Base-by-base conservation (phyloP, 2,797 vertebrate species). In the Onychomys leucogaster region DNA sequence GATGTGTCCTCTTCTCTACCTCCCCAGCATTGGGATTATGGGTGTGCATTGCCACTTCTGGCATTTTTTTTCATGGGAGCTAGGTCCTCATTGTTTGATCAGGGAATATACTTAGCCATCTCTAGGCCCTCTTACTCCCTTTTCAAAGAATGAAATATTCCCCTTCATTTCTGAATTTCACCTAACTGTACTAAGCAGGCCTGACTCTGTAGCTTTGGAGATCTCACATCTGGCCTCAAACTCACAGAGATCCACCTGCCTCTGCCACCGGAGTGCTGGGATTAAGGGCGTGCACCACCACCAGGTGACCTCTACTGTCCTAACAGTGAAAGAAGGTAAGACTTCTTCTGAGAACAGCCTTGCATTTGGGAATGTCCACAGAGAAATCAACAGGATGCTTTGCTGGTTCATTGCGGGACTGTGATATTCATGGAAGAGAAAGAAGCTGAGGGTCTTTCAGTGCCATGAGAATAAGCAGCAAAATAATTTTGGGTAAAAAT, bases 151-250 rank as follows among this genome's bases (percentile, higher is more conserved):
- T 7, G 46, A 69, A 77, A 8, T 83, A n/a, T 13, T 87, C 3
- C 25, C 29, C 12, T 94, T 94, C n/a, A 69, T 96, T 96, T 43
- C 17, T 29, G n/a, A 77, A 46, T 65, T 76, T 77, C 19, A 52
- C 29, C 43, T 49, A 5, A 46, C 8, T 23, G 32, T 71, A 37
- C 69, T 41, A 37, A 71, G 21, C 12, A 65, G 14, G 32, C 4
- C n/a, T 32, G 5, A 43, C 49, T 69, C n/a, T 52, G 52, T 37
- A 27, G 57, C 32, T 37, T 87, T 17, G 25, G 49, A 57, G 25
- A 69, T 81, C 17, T 55, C 46, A 81, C 3, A 29, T 76, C 16
- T 76, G 29, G 55, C 16, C 16, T 55, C 55, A 55, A 17, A 55
- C 55, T 55, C 55, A 16, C 16, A 55, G 55, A 55, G 55, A 55